Evolutionary conservation across 2,888 invertebrate species (phyloP), one percentile per base, ranked within the genome.

Genomic region (Drosophila koepferae): DNA sequence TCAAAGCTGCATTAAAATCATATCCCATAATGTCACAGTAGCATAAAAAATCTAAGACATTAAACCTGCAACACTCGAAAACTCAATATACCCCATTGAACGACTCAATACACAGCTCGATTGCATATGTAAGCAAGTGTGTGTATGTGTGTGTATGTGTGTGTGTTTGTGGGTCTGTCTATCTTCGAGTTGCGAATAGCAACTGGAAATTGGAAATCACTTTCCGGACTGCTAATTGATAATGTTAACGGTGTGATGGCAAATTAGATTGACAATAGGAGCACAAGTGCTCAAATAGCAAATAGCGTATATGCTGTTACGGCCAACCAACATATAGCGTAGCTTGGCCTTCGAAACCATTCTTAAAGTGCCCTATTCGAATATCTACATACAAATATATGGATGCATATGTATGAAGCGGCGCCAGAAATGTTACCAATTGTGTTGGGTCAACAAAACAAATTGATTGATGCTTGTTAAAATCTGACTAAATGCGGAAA

Each of bases 181-280:
- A 51, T 23, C 14, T 69, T 53, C 28, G 23, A 44, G 72, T 43
- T 54, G 20, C 28, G 44, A 56, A 28, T 65, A 46, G 68, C 56
- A 63, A 64, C 62, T 76, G 63, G 56, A 74, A 63, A 81, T 84
- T 75, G 69, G 53, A 73, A 73, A 68, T 74, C 58, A 80, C 63
- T 85, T 72, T 72, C 54, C 72, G 63, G 18, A 44, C 31, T 73
- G 89, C 75, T 89, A 86, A 90, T 90, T 90, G 91, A 83, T 86
- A 85, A 90, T 90, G 88, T 88, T 77, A 75, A 83, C 78, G 72
- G 68, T 65, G 72, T 43, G 67, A 64, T 76, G 66, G 76, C 72
- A 82, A 83, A 81, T 86, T 76, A 69, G 73, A 82, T 77, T 76
- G 67, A 63, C 77, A 89, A 85, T 77, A 66, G 78, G 12, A 28